These are phyloP conservation scores for Urocynchramus pylzowi DNA, from an alignment of 2,113 vertebrate genomes.

Conservation along the genomic window DNA sequence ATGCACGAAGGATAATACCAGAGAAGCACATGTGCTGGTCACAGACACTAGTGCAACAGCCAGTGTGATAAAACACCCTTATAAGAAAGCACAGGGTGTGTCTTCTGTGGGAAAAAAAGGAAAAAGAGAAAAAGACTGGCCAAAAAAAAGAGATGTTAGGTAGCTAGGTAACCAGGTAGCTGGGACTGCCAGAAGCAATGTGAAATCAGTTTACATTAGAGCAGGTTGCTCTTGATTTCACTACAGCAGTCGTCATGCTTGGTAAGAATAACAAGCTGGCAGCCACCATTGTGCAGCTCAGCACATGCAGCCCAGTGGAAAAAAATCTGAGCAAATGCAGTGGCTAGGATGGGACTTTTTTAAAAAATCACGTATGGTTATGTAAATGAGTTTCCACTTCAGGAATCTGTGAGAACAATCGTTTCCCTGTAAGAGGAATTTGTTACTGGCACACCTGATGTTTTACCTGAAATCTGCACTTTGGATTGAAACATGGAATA, in stretches of 20 bases:
- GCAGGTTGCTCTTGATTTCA: slow-evolving; percentile 60
- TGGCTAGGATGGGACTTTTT: not conserved
- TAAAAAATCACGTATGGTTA: not conserved
- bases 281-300: not conserved
- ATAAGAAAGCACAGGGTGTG: not conserved
- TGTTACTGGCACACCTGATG: not conserved
- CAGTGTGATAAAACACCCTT: not conserved
- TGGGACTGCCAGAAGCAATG: slow-evolving; percentile 14
- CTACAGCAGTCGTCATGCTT: slow-evolving; percentile 14
- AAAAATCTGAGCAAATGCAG: not conserved
- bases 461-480: not conserved
- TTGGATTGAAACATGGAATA: not conserved
- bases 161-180: not conserved
- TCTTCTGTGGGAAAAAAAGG: not conserved
- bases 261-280: slow-evolving; percentile 22
- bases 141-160: not conserved
- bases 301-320: not conserved
- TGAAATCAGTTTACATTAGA: slow-evolving; percentile 63
- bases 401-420: not conserved
- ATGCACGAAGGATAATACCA: not conserved
- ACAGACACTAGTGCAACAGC: not conserved
- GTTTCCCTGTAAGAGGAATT: not conserved
- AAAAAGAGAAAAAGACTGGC: not conserved
- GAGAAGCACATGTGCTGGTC: not conserved
- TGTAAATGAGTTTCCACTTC: not conserved